A percentile compares a stretch with the other conserved stretches of the same genome.
phyloP scores from a whole-genome alignment of 1,140 invertebrate genomes.

The Ptiloglossa arizonensis region DNA sequence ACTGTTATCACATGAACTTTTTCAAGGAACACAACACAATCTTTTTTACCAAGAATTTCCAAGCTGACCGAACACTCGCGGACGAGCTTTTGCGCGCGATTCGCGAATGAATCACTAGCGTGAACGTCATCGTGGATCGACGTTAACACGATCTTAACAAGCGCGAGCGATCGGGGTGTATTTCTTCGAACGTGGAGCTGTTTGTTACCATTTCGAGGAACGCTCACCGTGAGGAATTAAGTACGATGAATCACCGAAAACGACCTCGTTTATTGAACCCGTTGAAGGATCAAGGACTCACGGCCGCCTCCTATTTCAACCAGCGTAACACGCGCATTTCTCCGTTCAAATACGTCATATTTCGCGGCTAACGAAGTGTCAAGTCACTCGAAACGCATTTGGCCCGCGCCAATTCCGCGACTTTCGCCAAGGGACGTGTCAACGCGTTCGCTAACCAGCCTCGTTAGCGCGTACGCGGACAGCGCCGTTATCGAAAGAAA shows the following conservation, averaged over 20 bases:
- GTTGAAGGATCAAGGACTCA: slow-evolving; percentile 56
- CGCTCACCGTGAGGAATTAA: slow-evolving; percentile 7
- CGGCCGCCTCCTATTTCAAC: slow-evolving; percentile 26
- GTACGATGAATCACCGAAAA: slow-evolving; percentile 50
- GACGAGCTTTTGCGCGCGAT: no score
- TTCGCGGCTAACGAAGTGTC: slow-evolving; percentile 58
- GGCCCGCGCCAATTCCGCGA: slow-evolving; percentile 42
- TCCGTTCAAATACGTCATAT: slow-evolving; percentile 48
- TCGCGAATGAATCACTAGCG: no score
- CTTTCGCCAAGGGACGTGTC: slow-evolving; percentile 19
- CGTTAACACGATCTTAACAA: no score
- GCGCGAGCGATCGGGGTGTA: no score
- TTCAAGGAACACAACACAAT: no score
- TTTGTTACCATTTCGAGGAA: slow-evolving; percentile 23
- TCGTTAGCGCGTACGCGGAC: slow-evolving; percentile 39
- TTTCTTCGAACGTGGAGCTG: neutral
- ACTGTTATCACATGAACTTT: no score
- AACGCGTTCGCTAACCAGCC: slow-evolving; percentile 13
- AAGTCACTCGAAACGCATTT: slow-evolving; percentile 44
- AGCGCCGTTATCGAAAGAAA: neutral
- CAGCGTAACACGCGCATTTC: slow-evolving; percentile 10
- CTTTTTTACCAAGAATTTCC: no score
- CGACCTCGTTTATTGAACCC: slow-evolving; percentile 53
- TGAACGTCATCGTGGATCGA: no score
- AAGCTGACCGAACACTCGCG: no score